These are phyloP conservation scores for Paedocypris sp. DNA, from an alignment of 2,113 vertebrate species.

Conservation along the genomic window DNA sequence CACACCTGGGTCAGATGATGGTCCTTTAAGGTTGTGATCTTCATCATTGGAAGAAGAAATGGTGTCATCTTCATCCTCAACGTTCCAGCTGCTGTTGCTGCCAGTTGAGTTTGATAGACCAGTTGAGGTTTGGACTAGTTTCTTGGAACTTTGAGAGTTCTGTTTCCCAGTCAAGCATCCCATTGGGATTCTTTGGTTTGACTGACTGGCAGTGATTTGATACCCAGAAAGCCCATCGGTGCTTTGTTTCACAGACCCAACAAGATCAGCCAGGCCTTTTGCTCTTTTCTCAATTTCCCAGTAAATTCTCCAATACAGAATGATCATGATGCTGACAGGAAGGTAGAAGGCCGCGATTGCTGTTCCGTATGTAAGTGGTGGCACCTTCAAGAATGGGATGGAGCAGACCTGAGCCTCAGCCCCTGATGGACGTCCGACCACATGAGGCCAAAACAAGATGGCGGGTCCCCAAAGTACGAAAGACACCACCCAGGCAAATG, in stretches of 20 bases:
- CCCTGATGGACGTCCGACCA: slow-evolving; percentile 50
- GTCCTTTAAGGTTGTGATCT: slow-evolving; percentile 37
- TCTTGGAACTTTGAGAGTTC: slow-evolving; percentile 24
- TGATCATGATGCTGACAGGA: slow-evolving; percentile 66
- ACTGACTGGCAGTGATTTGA: slow-evolving; percentile 45
- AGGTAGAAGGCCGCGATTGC: slow-evolving; percentile 72
- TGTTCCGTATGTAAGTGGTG: slow-evolving; percentile 64
- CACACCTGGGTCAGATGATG: neutral
- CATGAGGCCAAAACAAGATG: slow-evolving; percentile 69
- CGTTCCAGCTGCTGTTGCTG: slow-evolving; percentile 52
- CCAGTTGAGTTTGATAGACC: no score
- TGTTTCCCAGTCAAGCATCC: slow-evolving; percentile 23
- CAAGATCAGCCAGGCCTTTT: slow-evolving; percentile 55
- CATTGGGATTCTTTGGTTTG: slow-evolving; percentile 28
- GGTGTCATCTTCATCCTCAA: slow-evolving; percentile 52
- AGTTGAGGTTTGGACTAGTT: no score
- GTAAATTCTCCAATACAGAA: slow-evolving; percentile 68
- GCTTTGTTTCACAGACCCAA: slow-evolving; percentile 44
- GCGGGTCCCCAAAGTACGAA: slow-evolving; percentile 69
- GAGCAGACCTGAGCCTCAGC: slow-evolving; percentile 47
- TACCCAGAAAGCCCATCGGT: slow-evolving; percentile 26
- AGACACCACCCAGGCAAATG: slow-evolving; percentile 63
- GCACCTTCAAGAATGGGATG: slow-evolving; percentile 63
- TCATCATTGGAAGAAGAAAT: slow-evolving; percentile 58
- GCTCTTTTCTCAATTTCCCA: slow-evolving; percentile 63